Base-by-base conservation (phyloP, 2,113 vertebrate species). In the Daphoenositta chrysoptera region DNA sequence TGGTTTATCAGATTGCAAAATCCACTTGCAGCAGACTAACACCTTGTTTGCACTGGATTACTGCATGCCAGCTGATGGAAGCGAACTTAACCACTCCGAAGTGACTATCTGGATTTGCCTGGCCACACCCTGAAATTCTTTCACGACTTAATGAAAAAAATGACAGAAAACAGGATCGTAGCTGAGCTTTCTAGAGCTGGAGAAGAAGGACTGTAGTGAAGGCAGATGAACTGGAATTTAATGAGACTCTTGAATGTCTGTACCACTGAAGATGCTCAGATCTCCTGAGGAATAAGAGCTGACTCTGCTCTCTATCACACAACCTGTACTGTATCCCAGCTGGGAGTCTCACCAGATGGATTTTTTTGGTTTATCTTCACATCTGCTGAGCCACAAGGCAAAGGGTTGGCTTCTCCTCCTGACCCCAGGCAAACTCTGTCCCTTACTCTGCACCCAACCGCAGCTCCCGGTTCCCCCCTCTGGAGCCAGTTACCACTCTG, bases 121-220 rank as follows among this genome's bases (percentile, higher is more conserved):
- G 80, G 51, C 22, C 80, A 87, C 76, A 89, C 72, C 75, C 23
- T 86, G 47, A 84, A 68, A 87, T 94, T 86, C 60, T 86, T 92
- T 82, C 45, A 50, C 27, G 76, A 58, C 15, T 31, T 77, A 75
- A 84, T 39, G 37, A 89, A 63, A 90, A 68, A 89, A 77, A 51
- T 31, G 40, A 76, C 84, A 91, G 26, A 48, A 84, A 58, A 14
- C 13, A 71, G 39, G 39, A 77, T 42, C 1, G 1, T 3, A 85
- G n/a, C 33, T 77, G 40, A 83, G 65, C 63, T 83, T 91, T 65
- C 63, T 73, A 87, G 76, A 72, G 50, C 61, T 69, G 61, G 83
- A 88, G 48, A 66, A 85, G 83, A 7, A 54, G n/a, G 54, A 30
- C 45, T 39, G 35, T 4, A 45, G 37, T 40, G 51, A 77, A 77